phyloP scores from a whole-genome alignment of 2,113 vertebrate species.

The Accipiter cooperii region DNA sequence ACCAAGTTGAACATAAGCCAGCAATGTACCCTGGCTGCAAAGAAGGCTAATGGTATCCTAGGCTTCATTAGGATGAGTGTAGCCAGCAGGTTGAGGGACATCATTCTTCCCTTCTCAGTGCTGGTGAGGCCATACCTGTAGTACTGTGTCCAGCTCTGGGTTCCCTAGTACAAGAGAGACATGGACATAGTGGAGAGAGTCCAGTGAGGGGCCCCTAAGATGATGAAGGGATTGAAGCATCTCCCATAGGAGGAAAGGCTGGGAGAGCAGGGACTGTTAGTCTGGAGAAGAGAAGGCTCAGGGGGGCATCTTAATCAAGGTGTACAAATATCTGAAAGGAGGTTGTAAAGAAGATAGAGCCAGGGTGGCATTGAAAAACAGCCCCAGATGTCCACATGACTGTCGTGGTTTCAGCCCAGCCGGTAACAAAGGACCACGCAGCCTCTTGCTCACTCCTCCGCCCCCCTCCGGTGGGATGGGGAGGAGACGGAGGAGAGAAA shows the following conservation, averaged over 20 bases:
- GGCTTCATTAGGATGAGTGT: neutral
- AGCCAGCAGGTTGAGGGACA: neutral
- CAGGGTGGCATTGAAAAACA: neutral
- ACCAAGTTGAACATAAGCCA: neutral
- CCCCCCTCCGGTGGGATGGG: no score
- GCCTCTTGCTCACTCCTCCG: no score
- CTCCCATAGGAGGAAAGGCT: neutral
- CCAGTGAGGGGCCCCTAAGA: neutral
- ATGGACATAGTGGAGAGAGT: neutral
- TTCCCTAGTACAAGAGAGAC: neutral
- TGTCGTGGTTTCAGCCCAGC: no score
- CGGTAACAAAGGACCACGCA: no score
- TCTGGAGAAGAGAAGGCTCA: neutral
- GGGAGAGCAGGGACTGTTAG: neutral
- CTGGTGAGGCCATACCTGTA: neutral
- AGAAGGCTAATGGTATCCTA: neutral
- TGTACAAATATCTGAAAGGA: neutral
- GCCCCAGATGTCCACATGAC: neutral
- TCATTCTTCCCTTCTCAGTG: neutral
- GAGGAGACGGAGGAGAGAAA: no score
- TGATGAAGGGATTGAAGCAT: neutral
- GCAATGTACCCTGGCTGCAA: neutral
- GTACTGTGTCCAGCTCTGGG: neutral
- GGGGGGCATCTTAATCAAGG: neutral
- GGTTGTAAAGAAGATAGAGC: neutral